Evolutionary conservation across 53 echinoderm and acorn worm species (phyloP).

Genomic region (Astropecten irregularis): DNA sequence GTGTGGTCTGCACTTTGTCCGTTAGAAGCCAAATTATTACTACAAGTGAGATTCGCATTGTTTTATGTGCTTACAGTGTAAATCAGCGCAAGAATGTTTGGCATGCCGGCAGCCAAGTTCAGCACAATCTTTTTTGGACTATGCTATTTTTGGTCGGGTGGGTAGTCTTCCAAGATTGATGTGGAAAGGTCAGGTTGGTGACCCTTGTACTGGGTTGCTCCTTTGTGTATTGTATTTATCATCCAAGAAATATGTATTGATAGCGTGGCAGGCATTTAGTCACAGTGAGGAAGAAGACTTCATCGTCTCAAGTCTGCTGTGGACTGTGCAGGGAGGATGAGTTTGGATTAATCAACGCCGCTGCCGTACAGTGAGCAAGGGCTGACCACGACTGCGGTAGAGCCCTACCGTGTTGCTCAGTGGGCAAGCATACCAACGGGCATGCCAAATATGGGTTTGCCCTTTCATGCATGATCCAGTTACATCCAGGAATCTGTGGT

Average conservation of each 20-base stretch:
- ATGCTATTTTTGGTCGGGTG: constrained; percentile 16
- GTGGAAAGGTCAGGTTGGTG: not conserved
- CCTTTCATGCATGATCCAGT: constrained; percentile 45
- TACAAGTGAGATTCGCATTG: no score
- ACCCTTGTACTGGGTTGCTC: not conserved
- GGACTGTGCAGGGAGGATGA: not conserved
- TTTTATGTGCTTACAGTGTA: no score
- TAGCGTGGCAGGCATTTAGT: not conserved
- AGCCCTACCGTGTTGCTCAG: constrained; percentile 10
- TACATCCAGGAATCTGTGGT: constrained; percentile 36
- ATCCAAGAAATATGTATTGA: constrained; percentile 26
- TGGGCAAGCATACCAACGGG: constrained; percentile 27
- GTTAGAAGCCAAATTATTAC: no score
- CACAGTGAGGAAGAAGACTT: not conserved
- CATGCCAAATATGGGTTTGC: constrained; percentile 39
- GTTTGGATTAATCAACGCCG: not conserved
- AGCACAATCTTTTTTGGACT: not conserved
- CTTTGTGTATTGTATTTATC: constrained; percentile 1
- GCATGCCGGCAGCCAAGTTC: constrained; percentile 45
- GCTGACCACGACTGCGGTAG: no score
- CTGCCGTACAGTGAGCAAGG: not conserved
- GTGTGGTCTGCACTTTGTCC: no score
- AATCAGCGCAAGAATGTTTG: constrained; percentile 24
- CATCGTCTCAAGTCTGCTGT: not conserved
- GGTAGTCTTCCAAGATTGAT: constrained; percentile 37